A percentile compares a stretch with the other conserved stretches of the same genome.
Conservation (phyloP, 2,888 invertebrate genomes). For the Cistogaster globosa region DNA sequence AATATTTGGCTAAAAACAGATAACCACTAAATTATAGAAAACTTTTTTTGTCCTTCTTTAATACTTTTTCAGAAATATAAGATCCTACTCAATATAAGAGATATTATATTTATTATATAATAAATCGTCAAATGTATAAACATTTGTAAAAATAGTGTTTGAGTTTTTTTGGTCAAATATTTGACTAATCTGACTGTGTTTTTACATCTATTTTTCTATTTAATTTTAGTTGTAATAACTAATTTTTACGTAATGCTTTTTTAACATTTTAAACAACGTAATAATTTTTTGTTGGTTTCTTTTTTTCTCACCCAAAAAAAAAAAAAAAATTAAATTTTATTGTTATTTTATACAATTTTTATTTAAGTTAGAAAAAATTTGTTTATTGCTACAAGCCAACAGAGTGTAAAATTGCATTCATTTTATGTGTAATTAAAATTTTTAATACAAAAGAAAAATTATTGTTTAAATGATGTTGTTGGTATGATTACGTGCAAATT, state of each 20-base stretch:
- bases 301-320: not conserved
- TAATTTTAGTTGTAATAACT: not conserved
- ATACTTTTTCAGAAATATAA: too few relatives aligned
- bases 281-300: constrained; percentile 9
- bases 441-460: constrained; percentile 50
- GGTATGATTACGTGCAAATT: constrained; percentile 54
- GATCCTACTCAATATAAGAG: too few relatives aligned
- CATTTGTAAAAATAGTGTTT: too few relatives aligned
- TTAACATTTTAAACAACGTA: constrained; percentile 28
- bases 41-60: too few relatives aligned
- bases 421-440: constrained; percentile 44
- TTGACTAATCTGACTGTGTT: too few relatives aligned
- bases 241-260: constrained; percentile 49
- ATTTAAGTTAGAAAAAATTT: not conserved
- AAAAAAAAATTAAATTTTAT: constrained; percentile 6
- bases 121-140: too few relatives aligned
- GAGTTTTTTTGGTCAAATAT: too few relatives aligned
- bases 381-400: constrained; percentile 31
- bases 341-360: constrained; percentile 28
- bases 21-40: too few relatives aligned
- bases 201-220: too few relatives aligned
- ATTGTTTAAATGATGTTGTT: constrained; percentile 33
- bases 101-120: too few relatives aligned
- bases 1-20: too few relatives aligned
- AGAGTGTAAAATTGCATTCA: constrained; percentile 62